Base-by-base conservation (phyloP, 1,140 invertebrate genomes). In the Drosophila ananassae region DNA sequence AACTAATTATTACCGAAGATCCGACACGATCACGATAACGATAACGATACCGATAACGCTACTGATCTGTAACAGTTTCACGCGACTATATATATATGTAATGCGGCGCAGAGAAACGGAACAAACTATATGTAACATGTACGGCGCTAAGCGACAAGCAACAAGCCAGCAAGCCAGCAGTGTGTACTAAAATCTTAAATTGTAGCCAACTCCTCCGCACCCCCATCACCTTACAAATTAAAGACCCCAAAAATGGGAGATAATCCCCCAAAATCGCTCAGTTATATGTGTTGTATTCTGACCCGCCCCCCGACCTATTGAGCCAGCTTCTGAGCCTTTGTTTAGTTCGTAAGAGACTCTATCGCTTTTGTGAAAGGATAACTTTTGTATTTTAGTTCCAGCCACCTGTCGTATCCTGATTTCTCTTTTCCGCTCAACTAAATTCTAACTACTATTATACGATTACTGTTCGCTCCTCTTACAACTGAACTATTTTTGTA, bases 401-500 rank as follows among this genome's bases (percentile, higher is more conserved):
- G 34, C 50, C 39, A 47, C 51, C 63, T 61, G 17, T 58, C 41
- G 48, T 56, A 61, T 74, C 51, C 51, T 44, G 59, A 53, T 66
- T 74, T 74, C 30, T 58, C 24, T 59, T 77, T 75, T 82, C 61
- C 47, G 77, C 83, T 89, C 75, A 87, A 80, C 77, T 80, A 73
- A 80, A 81, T 58, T 59, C 82, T 84, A 87, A 87, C 74, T 80
- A 67, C 62, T 64, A 63, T 6, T 28, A 5, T 28, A 28, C 25
- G 25, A 28, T 28, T 75, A 71, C 62, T 32, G 64, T 66, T 44
- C 21, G 63, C 68, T 80, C 55, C 79, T 84, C 74, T 89, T 77
- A 83, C 73, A 89, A 89, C 68, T 74, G 73, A 87, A 89, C 76
- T 89, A 89, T 89, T 89, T 89, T 89, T 89, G 83, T 89, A 89